These are phyloP conservation scores for Anoplolepis gracilipes DNA, from an alignment of 1,140 invertebrate genomes.

Conservation along the genomic window DNA sequence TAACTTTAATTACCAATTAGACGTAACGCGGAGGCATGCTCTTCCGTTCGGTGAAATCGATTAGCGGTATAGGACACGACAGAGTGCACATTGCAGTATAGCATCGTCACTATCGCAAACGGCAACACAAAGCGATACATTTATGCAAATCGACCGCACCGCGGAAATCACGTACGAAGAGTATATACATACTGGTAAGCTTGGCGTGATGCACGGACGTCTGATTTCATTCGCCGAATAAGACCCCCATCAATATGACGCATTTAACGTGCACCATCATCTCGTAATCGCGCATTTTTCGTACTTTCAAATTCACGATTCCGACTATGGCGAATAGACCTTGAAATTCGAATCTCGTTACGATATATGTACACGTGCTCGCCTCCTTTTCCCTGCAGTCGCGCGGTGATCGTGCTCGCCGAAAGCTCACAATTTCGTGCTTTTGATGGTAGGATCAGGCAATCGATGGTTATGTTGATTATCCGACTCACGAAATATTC, in stretches of 20 bases:
- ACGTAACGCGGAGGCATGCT: constrained; percentile 83
- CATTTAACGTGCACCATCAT: not conserved
- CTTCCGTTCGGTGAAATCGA: constrained; percentile 83
- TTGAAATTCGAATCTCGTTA: constrained; percentile 51
- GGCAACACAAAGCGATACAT: constrained; percentile 12
- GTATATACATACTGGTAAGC: not conserved
- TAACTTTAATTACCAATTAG: constrained; percentile 85
- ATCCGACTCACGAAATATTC: constrained; percentile 39
- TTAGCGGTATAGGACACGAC: constrained; percentile 81
- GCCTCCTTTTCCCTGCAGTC: not conserved
- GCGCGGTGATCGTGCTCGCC: constrained; percentile 16
- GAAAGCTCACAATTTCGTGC: constrained; percentile 40
- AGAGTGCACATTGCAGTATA: constrained; percentile 17
- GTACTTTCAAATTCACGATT: constrained; percentile 50
- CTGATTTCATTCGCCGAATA: constrained; percentile 40
- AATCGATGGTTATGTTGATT: constrained; percentile 35
- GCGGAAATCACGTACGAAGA: constrained; percentile 53
- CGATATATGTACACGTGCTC: not conserved
- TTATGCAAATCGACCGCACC: constrained; percentile 63
- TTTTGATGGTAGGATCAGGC: constrained; percentile 32
- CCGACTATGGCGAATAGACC: not conserved
- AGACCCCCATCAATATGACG: not conserved
- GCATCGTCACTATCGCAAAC: constrained; percentile 16
- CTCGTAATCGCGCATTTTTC: constrained; percentile 23
- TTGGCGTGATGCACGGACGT: too few relatives aligned